Conservation (phyloP, 92 coral and sea anemone genomes). For the Micromussa lordhowensis region DNA sequence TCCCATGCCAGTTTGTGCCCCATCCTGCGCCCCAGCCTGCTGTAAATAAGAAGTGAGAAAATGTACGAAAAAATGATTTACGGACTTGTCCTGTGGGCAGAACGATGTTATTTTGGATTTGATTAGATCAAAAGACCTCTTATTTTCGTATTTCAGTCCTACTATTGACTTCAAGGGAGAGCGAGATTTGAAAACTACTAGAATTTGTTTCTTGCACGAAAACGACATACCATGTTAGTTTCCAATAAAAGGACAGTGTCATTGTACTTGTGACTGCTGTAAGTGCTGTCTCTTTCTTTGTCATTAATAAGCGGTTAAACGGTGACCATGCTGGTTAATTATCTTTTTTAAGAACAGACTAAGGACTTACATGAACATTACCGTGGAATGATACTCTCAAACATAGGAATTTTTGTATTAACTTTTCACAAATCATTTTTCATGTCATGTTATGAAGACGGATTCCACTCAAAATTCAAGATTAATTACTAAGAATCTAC, state of each 20-base stretch:
- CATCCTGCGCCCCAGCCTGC: conserved; percentile 62
- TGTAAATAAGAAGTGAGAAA: conserved; percentile 2
- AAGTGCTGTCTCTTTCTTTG: too few species aligned
- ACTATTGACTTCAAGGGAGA: not conserved
- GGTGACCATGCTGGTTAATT: too few species aligned
- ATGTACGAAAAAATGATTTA: not conserved
- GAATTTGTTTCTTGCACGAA: not conserved
- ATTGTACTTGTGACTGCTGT: not conserved
- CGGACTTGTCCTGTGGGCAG: conserved; percentile 1
- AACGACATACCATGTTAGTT: not conserved
- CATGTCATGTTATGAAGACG: too few species aligned
- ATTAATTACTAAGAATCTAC: too few species aligned
- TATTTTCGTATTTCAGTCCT: not conserved
- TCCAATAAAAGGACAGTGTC: not conserved
- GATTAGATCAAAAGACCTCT: not conserved
- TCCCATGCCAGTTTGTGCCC: conserved; percentile 77
- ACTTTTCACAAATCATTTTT: too few species aligned
- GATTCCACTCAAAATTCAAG: too few species aligned
- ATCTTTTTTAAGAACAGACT: too few species aligned
- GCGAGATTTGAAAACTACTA: not conserved
- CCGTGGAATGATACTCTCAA: too few species aligned
- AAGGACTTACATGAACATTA: too few species aligned
- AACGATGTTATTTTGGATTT: not conserved
- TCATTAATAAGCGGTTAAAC: too few species aligned
- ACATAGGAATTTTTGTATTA: too few species aligned